Percentiles rank a stretch among this genome's conserved stretches.
Evolutionary conservation across 2,797 vertebrate species (phyloP).

Genomic region (Catharus ustulatus): DNA sequence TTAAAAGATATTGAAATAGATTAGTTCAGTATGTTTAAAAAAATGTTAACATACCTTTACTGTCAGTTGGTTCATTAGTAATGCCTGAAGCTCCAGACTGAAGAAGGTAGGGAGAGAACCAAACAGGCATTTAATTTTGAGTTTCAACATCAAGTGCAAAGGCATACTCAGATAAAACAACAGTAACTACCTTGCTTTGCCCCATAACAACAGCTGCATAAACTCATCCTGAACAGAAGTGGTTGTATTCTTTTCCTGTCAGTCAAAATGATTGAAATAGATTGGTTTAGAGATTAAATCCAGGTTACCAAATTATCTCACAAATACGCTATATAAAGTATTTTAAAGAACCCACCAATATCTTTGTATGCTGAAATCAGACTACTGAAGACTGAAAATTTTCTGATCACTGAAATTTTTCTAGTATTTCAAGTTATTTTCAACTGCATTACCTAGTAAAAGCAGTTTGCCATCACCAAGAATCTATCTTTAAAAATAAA

Average conservation of each 20-base stretch:
- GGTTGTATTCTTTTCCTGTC: conserved; percentile 93
- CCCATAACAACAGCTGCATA: conserved; percentile 95
- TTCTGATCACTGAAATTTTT: not conserved
- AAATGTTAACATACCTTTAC: conserved; percentile 85
- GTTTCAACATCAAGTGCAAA: not conserved
- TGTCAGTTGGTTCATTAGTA: conserved; percentile 96
- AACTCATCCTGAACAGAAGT: conserved; percentile 99
- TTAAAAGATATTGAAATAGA: not conserved
- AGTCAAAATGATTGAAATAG: conserved; percentile 23
- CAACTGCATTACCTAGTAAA: not conserved
- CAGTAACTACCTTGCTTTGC: conserved; percentile 89
- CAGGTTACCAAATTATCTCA: not conserved
- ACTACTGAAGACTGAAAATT: not conserved
- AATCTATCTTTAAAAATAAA: not conserved
- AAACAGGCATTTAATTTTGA: not conserved
- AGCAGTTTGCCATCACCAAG: not conserved
- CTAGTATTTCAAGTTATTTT: not conserved
- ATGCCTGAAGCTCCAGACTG: conserved; percentile 93
- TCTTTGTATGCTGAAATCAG: not conserved
- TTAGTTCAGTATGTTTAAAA: not conserved
- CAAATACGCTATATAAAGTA: not conserved
- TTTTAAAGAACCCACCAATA: not conserved
- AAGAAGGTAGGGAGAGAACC: conserved; percentile 2
- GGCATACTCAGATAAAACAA: conserved; percentile 18
- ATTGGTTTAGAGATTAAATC: conserved; percentile 34